A percentile compares a stretch with the other conserved stretches of the same genome.
Evolutionary conservation across 2,888 invertebrate genomes (phyloP).

Genomic region (Eupithecia inturbata): DNA sequence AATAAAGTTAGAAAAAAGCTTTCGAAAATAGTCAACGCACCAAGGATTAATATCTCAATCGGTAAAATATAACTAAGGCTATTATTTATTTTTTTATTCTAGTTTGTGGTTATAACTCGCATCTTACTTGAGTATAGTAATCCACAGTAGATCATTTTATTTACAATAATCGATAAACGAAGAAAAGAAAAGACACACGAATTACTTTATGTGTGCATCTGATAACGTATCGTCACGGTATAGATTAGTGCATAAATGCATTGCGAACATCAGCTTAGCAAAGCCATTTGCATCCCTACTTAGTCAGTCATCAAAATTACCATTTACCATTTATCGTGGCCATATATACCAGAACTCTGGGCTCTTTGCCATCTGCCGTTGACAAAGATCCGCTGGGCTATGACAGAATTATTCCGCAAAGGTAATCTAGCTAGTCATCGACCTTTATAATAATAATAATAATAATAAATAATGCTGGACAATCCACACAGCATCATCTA

Average conservation of each 20-base stretch:
- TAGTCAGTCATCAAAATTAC: neutral
- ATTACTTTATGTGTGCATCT: neutral
- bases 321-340: neutral
- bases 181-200: neutral
- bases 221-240: constrained; percentile 4
- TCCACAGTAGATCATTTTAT: neutral
- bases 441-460: too few relatives aligned
- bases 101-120: neutral
- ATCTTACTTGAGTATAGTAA: neutral
- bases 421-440: neutral
- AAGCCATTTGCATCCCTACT: neutral
- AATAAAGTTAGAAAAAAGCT: neutral
- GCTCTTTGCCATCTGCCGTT: constrained; percentile 4
- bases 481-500: too few relatives aligned
- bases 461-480: too few relatives aligned
- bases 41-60: neutral
- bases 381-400: neutral
- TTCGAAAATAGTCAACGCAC: neutral
- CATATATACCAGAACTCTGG: neutral
- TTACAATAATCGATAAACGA: neutral
- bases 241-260: constrained; percentile 1
- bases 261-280: neutral
- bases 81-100: neutral
- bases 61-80: neutral
- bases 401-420: constrained; percentile 9